A percentile compares a stretch with the other conserved stretches of the same genome.
Evolutionary conservation across 2,797 vertebrate species (phyloP).

Genomic region (Falco columbarius): DNA sequence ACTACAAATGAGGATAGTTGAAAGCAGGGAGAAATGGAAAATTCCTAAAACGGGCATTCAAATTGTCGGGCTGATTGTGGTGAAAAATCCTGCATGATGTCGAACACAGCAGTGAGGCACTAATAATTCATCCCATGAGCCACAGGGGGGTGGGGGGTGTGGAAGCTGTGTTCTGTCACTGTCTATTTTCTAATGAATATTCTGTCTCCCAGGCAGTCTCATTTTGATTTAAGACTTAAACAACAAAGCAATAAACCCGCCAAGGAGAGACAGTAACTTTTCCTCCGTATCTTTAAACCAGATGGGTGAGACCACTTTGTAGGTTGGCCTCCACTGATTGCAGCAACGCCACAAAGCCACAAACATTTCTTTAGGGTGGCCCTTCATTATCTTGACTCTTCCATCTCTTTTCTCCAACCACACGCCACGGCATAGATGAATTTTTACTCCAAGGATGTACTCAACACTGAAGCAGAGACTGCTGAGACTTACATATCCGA

Average conservation of each 20-base stretch:
- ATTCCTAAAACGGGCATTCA: neutral
- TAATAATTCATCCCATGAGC: neutral
- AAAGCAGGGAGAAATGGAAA: neutral
- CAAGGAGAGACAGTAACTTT: neutral
- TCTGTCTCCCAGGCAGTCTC: too few relatives aligned
- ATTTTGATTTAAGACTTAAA: neutral
- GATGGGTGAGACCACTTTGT: neutral
- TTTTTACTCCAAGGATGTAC: too few relatives aligned
- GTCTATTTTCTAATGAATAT: neutral
- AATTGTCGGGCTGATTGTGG: neutral
- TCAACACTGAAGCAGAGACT: neutral
- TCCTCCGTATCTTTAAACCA: neutral
- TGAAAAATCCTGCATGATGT: neutral
- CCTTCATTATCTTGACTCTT: neutral
- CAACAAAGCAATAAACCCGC: neutral
- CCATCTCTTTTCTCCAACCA: neutral
- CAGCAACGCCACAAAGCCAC: neutral
- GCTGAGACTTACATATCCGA: conserved; percentile 77
- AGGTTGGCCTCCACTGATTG: neutral
- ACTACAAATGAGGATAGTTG: neutral
- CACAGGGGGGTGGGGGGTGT: too few relatives aligned
- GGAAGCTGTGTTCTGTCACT: neutral
- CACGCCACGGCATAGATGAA: rapidly evolving
- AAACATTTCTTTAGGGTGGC: neutral
- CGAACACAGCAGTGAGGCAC: neutral